Conservation (phyloP, 1,140 invertebrate genomes). For the Cotesia glomerata region DNA sequence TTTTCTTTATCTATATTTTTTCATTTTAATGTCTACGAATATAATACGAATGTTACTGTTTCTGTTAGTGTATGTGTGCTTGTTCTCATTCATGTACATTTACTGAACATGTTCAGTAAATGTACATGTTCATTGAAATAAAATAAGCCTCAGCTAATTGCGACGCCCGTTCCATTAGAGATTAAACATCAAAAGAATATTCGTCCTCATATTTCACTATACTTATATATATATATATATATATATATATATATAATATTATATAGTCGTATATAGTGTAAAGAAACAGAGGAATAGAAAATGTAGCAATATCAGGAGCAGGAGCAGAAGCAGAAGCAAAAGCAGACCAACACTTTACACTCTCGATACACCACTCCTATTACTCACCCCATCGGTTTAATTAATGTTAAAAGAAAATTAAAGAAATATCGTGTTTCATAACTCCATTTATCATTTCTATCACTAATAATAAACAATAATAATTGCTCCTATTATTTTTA, state of each 20-base stretch:
- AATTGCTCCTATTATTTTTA: too few species aligned
- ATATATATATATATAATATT: too few species aligned
- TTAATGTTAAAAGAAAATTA: slow-evolving; percentile 12
- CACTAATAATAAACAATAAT: too few species aligned
- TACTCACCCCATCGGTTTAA: slow-evolving; percentile 1
- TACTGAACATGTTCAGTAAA: too few species aligned
- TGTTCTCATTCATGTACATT: not conserved
- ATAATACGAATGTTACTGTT: not conserved
- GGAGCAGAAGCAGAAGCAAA: too few species aligned
- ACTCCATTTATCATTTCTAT: too few species aligned
- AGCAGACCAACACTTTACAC: too few species aligned
- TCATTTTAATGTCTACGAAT: not conserved
- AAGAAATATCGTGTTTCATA: not conserved
- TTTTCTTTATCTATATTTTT: not conserved
- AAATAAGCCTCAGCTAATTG: slow-evolving; percentile 53
- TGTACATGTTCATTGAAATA: slow-evolving; percentile 15
- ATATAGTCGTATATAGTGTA: too few species aligned
- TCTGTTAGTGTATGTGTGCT: not conserved
- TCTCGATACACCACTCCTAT: not conserved
- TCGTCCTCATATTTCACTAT: not conserved
- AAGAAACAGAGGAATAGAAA: too few species aligned
- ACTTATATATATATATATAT: too few species aligned
- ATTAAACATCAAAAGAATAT: slow-evolving; percentile 53
- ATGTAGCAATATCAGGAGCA: not conserved
- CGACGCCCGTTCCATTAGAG: slow-evolving; percentile 51